Percentiles rank a stretch among this genome's conserved stretches.
Evolutionary conservation across 2,797 vertebrate genomes (phyloP).

Genomic region (Neostethus bicornis): DNA sequence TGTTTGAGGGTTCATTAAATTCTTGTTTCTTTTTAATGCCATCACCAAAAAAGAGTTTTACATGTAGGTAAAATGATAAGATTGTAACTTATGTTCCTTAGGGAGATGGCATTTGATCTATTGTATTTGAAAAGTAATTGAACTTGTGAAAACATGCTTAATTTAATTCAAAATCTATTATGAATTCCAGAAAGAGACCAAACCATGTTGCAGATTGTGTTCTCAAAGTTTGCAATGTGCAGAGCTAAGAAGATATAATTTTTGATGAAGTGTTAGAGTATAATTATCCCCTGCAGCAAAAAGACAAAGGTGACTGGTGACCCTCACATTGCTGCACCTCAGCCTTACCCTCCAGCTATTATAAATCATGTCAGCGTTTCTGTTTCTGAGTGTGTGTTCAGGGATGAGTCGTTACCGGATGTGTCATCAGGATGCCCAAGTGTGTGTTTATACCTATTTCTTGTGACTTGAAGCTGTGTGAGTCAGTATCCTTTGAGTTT

Average conservation of each 20-base stretch:
- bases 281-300: not conserved
- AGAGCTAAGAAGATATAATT: conserved; percentile 7
- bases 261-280: conserved; percentile 20
- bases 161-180: conserved; percentile 10
- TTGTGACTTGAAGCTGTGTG: conserved; percentile 48
- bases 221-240: conserved; percentile 10
- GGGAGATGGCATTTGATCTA: conserved; percentile 16
- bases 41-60: conserved; percentile 2
- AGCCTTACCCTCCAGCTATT: conserved; percentile 49
- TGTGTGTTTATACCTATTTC: conserved; percentile 19
- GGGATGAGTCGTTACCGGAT: conserved; percentile 47
- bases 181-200: conserved; percentile 24
- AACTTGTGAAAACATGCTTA: conserved; percentile 26
- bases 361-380: conserved; percentile 48
- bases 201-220: conserved; percentile 3
- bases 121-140: conserved; percentile 47
- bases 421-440: conserved; percentile 49
- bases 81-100: conserved; percentile 28
- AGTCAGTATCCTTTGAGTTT: conserved; percentile 49
- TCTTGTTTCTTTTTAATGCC: conserved; percentile 9
- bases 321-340: conserved; percentile 27
- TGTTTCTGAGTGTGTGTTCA: conserved; percentile 38
- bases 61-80: conserved; percentile 19
- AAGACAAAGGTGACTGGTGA: conserved; percentile 39
- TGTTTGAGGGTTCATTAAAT: conserved; percentile 3